Base-by-base conservation (phyloP, 2,888 invertebrate species). In the Electrophaes corylata region DNA sequence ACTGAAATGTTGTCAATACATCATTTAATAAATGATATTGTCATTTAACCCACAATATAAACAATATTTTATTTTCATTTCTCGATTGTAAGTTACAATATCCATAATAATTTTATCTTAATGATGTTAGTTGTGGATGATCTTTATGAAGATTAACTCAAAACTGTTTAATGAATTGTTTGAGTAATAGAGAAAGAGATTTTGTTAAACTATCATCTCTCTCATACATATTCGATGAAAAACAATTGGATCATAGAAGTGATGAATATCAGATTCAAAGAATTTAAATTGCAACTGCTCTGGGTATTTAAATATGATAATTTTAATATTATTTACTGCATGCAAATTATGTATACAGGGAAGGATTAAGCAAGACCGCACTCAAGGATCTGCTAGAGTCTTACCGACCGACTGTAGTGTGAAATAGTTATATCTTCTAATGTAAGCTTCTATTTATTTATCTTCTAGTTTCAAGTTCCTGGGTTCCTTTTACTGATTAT, bases 261-360 rank as follows among this genome's bases (percentile, higher is more conserved):
- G 73, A 76, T 67, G 77, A 79, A 79, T 78, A 75, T 71, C 67
- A 71, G 65, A 69, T 20, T 58, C 60, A 37, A 55, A 62, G 59
- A 37, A 45, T 71, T 63, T 65, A 75, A 73, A 73, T 76, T 72
- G 46, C 31, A 41, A 67, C 52, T 69, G 78, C 81, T 81, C 78
- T 79, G 76, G 78, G 78, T 75, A 58, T 55, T 45, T 62, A 54
- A 23, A 35, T 6, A 20, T 20, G 20, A 12, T 6, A 5, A 12
- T 41, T 26, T 14, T 48, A 58, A 62, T 53, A 78, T 76, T 79
- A 78, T 77, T 79, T 83, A 81, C 76, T 84, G 86, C 86, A 87
- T 85, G 86, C 75, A 70, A 62, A 43, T 53, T 26, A 35, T 31
- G n/a, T 41, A 31, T 31, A 4, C 40, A 41, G 18, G n/a, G 18